Conservation (phyloP, 2,888 invertebrate species). For the Eristalinus sepulchralis region DNA sequence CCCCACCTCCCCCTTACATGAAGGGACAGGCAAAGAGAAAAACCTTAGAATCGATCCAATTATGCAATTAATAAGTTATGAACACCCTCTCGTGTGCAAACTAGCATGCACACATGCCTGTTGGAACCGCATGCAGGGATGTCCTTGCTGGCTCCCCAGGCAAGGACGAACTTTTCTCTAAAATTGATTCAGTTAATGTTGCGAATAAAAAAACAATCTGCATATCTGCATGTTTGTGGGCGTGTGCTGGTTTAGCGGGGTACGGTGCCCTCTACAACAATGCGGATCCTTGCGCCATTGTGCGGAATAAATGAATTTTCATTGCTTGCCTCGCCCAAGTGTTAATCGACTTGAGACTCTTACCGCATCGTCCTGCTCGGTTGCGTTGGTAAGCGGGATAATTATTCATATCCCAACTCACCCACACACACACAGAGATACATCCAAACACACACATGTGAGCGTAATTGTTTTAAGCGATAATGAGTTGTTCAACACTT, state of each 20-base stretch:
- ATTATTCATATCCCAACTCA: slow-evolving; percentile 41
- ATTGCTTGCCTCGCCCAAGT: slow-evolving; percentile 35
- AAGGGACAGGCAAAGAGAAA: neutral
- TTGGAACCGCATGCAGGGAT: neutral
- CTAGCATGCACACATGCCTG: neutral
- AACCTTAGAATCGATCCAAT: slow-evolving; percentile 12
- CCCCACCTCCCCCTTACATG: neutral
- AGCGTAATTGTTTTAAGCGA: slow-evolving; percentile 48
- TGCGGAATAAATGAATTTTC: slow-evolving; percentile 54
- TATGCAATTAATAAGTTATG: slow-evolving; percentile 61
- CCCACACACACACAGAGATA: neutral
- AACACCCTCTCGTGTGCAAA: neutral
- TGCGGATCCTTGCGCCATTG: slow-evolving; percentile 35
- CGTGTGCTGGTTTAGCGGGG: neutral
- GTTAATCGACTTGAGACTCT: slow-evolving; percentile 32
- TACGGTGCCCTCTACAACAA: slow-evolving; percentile 16
- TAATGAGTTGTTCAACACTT: slow-evolving; percentile 57
- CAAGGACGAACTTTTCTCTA: slow-evolving; percentile 50
- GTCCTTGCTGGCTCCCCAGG: neutral
- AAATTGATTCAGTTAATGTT: slow-evolving; percentile 61
- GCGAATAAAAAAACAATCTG: slow-evolving; percentile 6
- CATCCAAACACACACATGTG: neutral
- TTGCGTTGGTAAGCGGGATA: slow-evolving; percentile 13
- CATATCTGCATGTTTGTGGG: too few species aligned
- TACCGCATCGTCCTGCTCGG: neutral